Evolutionary conservation across 2,113 vertebrate species (phyloP), one percentile per base, ranked within the genome.

Genomic region (Oryzias woworae): DNA sequence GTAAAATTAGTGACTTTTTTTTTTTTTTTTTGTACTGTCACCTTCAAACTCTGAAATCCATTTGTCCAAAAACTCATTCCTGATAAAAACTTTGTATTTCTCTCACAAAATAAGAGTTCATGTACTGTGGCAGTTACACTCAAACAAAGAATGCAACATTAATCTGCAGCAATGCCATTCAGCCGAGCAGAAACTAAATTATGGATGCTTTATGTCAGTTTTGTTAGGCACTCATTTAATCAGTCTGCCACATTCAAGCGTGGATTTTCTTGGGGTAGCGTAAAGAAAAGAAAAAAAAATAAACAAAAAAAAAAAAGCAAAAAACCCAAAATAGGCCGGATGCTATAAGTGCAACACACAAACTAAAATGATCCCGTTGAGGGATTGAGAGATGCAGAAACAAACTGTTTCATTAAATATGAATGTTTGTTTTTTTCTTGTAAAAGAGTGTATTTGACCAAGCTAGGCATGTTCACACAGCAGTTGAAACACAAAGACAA

Each of bases 341-440:
- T 69, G 69, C 55, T 58, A 57, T 63, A 77, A 49, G 10, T 58
- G 31, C 55, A 58, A 15, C n/a, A n/a, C 41, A 36, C 18, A 2
- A 48, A 47, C 18, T 16, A 4, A 23, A 20, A 66, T 24, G 46
- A 67, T 66, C 58, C 78, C 70, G 73, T 60, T 71, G 73, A 49
- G 47, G 61, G 28, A 58, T 43, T 31, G 58, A 59, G 14, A 72
- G 49, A 69, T 46, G 54, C 5, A 18, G 42, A 70, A 56, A 88
- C 79, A 88, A 90, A 91, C 89, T 90, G 73, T 81, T 69, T 81
- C 87, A 93, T 91, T 85, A 92, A 91, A 91, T 83, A 92, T 92
- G 68, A 61, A 92, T 91, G 88, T 78, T 71, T 83, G 76, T 84
- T 73, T 89, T 86, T 71, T 81, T 36, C 80, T 82, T 76, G 65